Evolutionary conservation across 2,888 invertebrate genomes (phyloP).

Genomic region (Isotomurus palustris): DNA sequence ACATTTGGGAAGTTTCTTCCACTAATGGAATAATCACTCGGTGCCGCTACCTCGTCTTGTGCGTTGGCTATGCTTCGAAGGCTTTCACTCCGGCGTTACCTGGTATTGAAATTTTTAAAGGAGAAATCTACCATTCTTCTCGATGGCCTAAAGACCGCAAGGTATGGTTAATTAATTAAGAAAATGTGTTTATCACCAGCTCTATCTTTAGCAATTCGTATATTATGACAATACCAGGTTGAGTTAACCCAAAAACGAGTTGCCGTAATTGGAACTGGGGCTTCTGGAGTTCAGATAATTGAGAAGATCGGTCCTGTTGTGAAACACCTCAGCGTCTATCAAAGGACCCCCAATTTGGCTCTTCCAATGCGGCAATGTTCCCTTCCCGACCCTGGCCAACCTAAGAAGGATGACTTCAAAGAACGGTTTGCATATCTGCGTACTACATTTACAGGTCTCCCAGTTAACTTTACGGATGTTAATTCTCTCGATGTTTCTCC

Average conservation of each 20-base stretch:
- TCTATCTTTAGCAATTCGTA: too few species aligned
- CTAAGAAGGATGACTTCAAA: background rate
- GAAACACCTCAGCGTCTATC: slow-evolving; percentile 15
- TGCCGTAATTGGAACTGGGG: slow-evolving; percentile 18
- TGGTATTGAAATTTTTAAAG: slow-evolving; percentile 8
- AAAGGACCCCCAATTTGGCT: slow-evolving; percentile 16
- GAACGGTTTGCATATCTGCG: background rate
- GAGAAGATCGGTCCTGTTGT: slow-evolving; percentile 17
- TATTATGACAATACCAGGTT: too few species aligned
- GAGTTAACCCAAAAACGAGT: slow-evolving; percentile 4
- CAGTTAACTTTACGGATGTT: background rate
- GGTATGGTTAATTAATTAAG: too few species aligned
- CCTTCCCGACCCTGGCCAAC: background rate
- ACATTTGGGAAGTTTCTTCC: slow-evolving; percentile 8
- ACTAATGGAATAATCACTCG: too few species aligned
- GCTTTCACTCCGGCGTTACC: slow-evolving; percentile 3
- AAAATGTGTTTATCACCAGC: too few species aligned
- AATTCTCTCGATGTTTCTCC: background rate
- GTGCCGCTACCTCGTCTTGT: slow-evolving; percentile 6
- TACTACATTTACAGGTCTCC: slow-evolving; percentile 1
- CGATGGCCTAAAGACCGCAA: too few species aligned
- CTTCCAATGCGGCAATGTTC: slow-evolving; percentile 12
- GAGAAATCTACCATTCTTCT: slow-evolving; percentile 2
- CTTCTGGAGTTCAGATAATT: slow-evolving; percentile 15
- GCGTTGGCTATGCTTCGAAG: slow-evolving; percentile 4